phyloP scores from a whole-genome alignment of 1,140 invertebrate species.

The Ceratosolen solmsi region DNA sequence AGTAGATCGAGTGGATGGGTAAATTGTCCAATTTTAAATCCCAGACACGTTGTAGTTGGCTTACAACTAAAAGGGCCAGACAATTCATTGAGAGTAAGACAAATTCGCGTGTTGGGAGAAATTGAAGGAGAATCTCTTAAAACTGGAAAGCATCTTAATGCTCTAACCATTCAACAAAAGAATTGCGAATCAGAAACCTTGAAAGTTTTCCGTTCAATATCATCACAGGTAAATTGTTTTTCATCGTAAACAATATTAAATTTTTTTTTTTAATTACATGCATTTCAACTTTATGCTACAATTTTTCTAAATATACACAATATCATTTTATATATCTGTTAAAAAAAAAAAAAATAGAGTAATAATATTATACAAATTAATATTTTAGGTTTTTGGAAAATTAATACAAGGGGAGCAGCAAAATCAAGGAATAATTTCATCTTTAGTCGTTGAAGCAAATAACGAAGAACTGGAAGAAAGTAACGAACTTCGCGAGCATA shows the following conservation, averaged over 20 bases:
- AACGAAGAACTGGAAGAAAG: constrained; percentile 79
- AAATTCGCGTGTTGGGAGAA: constrained; percentile 81
- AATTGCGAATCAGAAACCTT: constrained; percentile 94
- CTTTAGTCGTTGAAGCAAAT: constrained; percentile 62
- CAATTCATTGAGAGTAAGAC: constrained; percentile 89
- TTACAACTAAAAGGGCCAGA: constrained; percentile 94
- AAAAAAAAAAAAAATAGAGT: background rate
- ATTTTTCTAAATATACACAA: background rate
- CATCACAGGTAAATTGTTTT: constrained; percentile 81
- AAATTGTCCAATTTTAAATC: constrained; percentile 82
- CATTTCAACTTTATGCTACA: too few relatives aligned
- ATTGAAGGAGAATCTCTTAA: constrained; percentile 74
- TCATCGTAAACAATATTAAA: constrained; percentile 8
- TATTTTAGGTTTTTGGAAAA: constrained; percentile 89
- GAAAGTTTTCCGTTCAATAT: constrained; percentile 94
- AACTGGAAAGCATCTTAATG: constrained; percentile 73
- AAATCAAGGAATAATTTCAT: constrained; percentile 38
- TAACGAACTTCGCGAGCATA: constrained; percentile 94
- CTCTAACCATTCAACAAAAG: constrained; percentile 83
- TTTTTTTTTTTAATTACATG: background rate
- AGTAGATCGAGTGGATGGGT: constrained; percentile 88
- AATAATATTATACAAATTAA: background rate
- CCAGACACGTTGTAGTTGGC: constrained; percentile 76
- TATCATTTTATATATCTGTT: background rate
- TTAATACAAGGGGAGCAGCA: constrained; percentile 79